Conservation (phyloP, 2,113 vertebrate species). For the Periophthalmodon schlosseri region DNA sequence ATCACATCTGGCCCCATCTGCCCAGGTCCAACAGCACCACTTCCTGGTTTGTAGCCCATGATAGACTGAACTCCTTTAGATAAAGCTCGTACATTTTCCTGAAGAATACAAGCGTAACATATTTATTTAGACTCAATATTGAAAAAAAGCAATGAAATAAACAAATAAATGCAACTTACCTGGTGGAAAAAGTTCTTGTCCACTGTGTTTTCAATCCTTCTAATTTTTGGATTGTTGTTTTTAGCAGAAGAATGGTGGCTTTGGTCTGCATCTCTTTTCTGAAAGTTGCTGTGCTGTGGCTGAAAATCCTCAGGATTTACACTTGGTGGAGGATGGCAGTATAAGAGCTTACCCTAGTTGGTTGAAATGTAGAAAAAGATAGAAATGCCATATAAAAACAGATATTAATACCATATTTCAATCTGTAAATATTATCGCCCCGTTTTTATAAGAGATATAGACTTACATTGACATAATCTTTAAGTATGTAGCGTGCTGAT, state of each 20-base stretch:
- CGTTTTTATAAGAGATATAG: background rate
- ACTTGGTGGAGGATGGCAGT: conserved; percentile 89
- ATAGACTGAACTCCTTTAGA: conserved; percentile 86
- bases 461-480: conserved; percentile 92
- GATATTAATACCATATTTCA: background rate
- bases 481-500: conserved; percentile 91
- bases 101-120: conserved; percentile 21
- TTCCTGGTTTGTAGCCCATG: conserved; percentile 87
- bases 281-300: conserved; percentile 77
- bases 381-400: background rate
- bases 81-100: conserved; percentile 92
- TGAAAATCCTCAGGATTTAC: conserved; percentile 84
- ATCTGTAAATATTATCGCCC: background rate
- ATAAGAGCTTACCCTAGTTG: conserved; percentile 90
- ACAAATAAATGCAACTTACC: conserved; percentile 65
- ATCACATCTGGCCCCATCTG: conserved; percentile 37
- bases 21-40: conserved; percentile 56
- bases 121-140: background rate
- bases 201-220: conserved; percentile 89
- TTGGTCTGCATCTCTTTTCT: background rate
- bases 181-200: conserved; percentile 95
- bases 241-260: conserved; percentile 19
- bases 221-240: conserved; percentile 71
- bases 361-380: background rate
- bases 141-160: background rate